Base-by-base conservation (phyloP, 2,113 vertebrate species). In the Chamaea fasciata region DNA sequence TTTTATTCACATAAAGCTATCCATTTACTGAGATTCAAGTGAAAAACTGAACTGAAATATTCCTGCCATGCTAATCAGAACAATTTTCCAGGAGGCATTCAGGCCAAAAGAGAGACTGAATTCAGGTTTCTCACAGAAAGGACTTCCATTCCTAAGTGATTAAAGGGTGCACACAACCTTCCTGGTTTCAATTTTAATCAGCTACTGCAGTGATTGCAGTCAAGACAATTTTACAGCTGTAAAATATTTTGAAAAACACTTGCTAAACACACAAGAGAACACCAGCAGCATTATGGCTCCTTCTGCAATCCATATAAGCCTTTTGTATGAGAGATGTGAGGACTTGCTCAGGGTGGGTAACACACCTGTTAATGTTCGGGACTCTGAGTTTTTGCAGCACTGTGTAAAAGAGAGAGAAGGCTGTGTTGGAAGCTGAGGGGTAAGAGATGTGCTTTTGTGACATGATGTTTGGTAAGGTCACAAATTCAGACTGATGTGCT, bases 271-370 rank as follows among this genome's bases (percentile, higher is more conserved):
- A 30, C 39, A 33, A 39, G 59, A 77, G 28, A 17, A 21, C 19
- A 60, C 18, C 33, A 59, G 17, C 18, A 82, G 20, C 47, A 19
- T 19, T 22, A 6, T 18, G 23, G 10, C 3, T 74, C 47, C 37
- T 62, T 86, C 55, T 41, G 39, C n/a, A 24, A 46, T 37, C 52
- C n/a, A 42, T 9, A 11, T 5, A 59, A n/a, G 7, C 12, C 3
- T 85, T 82, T 74, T 41, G 12, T 5, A 50, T 0, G 8, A 53
- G 10, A 65, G 78, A 63, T 10, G 7, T 19, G 14, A 0, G 0
- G 30, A 17, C 6, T 68, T 37, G 8, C 21, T 71, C 14, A 26
- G 41, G 21, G 4, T 35, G 15, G 11, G 26, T 4, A 4, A 69
- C 62, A 17, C 6, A 11, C 24, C 37, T 87, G 7, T 6, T 60